Evolutionary conservation across 2,888 invertebrate genomes (phyloP), one percentile per base, ranked within the genome.

Genomic region (Cephonodes hylas): DNA sequence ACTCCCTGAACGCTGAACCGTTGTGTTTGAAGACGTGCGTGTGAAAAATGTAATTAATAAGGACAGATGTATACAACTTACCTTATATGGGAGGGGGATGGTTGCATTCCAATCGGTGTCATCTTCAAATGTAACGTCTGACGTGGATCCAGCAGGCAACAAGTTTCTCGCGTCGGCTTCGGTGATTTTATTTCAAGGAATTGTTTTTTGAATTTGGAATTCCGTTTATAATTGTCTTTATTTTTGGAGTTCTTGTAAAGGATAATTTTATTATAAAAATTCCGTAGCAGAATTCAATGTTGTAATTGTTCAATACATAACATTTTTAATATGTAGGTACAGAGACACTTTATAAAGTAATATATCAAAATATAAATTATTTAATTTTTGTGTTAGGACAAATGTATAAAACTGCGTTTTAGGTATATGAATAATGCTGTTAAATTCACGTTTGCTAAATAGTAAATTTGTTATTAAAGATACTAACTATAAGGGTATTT

Each of bases 31-130:
- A 88, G 90, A 72, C 74, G 83, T 82, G 76, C 38, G 65, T 73
- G 74, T 74, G 72, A 80, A 79, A 81, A 83, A 79, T 76, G 70
- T 77, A 77, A 83, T 83, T 80, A 80, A 85, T 71, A 82, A 81
- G 79, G 89, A 89, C 73, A 83, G 88, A 75, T 61, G 77, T 79
- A 89, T 83, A 77, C 76, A 84, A 79, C 80, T 84, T 83, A 80
- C 87, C 81, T 73, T 88, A 83, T 78, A 88, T 77, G 78, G 80
- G 86, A 93, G 85, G 79, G 86, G 88, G 92, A 92, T 77, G 84
- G 86, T 83, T 77, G 79, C 81, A 85, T 75, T 71, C 83, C 79
- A 77, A 81, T 86, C 80, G 76, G 75, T 79, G 84, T 86, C 90
- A 86, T 86, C 92, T 88, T 88, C 80, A 75, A 91, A 83, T 80